Conservation (phyloP, 2,113 vertebrate genomes). For the Syrmaticus mikado region DNA sequence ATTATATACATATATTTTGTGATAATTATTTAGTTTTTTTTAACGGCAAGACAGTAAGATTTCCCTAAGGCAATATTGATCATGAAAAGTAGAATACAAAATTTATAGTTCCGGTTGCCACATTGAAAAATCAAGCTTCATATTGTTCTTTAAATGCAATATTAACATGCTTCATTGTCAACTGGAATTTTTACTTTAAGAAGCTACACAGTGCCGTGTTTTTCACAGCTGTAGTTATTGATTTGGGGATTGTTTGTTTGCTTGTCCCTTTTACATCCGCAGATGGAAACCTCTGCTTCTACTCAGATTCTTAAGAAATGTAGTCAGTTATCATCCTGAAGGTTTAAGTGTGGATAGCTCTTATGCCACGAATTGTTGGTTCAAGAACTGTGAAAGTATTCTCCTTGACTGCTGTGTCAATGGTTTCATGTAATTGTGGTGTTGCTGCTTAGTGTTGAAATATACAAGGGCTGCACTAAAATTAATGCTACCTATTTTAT, state of each 20-base stretch:
- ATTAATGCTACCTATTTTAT: background rate
- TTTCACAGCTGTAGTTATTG: background rate
- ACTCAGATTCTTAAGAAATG: background rate
- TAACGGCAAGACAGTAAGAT: background rate
- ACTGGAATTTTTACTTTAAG: background rate
- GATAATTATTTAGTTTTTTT: background rate
- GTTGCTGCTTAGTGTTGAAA: accelerated
- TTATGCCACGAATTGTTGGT: background rate
- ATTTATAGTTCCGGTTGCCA: background rate
- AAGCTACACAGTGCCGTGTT: background rate
- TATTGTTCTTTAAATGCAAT: background rate
- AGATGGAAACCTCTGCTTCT: background rate
- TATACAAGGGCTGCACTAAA: background rate
- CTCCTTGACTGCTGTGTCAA: background rate
- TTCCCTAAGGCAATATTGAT: background rate
- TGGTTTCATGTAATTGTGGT: background rate
- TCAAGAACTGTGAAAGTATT: background rate
- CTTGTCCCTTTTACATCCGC: background rate
- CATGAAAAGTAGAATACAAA: background rate
- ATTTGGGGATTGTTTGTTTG: background rate
- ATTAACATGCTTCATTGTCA: background rate
- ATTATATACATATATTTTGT: background rate
- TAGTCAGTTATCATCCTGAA: background rate
- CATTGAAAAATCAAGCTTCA: background rate
- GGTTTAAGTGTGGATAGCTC: background rate